These are phyloP conservation scores for Hemitrygon akajei DNA, from an alignment of 2,797 vertebrate species.

Conservation along the genomic window DNA sequence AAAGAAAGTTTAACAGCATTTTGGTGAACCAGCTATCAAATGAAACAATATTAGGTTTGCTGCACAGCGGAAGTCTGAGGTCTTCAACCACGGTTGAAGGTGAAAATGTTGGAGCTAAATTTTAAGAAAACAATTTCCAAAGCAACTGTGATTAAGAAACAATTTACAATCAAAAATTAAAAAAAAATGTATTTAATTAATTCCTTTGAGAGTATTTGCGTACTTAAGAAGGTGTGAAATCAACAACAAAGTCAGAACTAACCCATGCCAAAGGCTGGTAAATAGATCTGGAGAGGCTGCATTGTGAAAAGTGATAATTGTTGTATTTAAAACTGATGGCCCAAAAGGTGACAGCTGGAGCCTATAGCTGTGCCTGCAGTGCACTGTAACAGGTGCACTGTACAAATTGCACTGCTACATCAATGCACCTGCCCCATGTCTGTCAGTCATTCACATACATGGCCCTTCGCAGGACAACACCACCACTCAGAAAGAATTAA, in stretches of 20 bases:
- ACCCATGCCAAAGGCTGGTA: slow-evolving; percentile 46
- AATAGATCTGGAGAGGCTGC: slow-evolving; percentile 55
- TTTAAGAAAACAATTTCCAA: not conserved
- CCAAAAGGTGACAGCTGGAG: slow-evolving; percentile 50
- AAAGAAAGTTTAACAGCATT: not conserved
- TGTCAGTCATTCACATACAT: slow-evolving; percentile 35
- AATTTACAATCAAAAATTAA: not conserved
- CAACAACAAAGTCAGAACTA: slow-evolving; percentile 57
- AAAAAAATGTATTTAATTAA: slow-evolving; percentile 7
- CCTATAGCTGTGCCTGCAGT: slow-evolving; percentile 41
- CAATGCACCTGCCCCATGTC: slow-evolving; percentile 54
- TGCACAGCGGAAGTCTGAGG: not conserved
- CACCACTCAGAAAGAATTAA: slow-evolving; percentile 46
- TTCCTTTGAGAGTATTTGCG: slow-evolving; percentile 52
- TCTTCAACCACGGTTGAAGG: too few species aligned
- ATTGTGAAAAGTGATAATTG: slow-evolving; percentile 54
- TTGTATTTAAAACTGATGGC: slow-evolving; percentile 49
- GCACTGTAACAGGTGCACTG: slow-evolving; percentile 57
- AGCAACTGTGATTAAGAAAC: not conserved
- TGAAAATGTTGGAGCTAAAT: not conserved
- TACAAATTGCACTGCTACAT: slow-evolving; percentile 36
- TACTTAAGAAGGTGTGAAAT: slow-evolving; percentile 62
- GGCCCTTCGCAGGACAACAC: slow-evolving; percentile 40
- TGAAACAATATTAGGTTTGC: not conserved
- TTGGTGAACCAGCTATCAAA: not conserved